Conservation (phyloP, 2,888 invertebrate species). For the Pterostichus madidus region DNA sequence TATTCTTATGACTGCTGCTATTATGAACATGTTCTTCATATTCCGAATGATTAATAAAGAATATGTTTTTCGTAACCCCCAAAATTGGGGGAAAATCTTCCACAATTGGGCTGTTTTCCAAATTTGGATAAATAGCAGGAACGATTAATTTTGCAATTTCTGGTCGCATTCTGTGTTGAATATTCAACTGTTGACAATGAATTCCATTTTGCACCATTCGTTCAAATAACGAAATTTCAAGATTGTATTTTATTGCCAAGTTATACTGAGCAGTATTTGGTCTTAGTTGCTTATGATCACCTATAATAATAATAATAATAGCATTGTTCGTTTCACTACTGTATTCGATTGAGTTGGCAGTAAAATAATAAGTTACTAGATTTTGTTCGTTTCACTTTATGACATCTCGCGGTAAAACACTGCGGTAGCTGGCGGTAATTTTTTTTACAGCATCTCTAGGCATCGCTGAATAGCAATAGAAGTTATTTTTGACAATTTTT, state of each 20-base stretch:
- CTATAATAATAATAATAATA: constrained; percentile 68
- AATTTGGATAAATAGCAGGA: constrained; percentile 65
- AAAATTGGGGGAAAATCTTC: constrained; percentile 57
- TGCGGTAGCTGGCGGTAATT: too few species aligned
- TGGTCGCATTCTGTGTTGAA: constrained; percentile 79
- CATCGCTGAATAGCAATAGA: too few species aligned
- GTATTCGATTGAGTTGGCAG: too few species aligned
- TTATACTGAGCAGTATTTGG: constrained; percentile 77
- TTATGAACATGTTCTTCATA: constrained; percentile 50
- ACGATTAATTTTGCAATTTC: constrained; percentile 72
- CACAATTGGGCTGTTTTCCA: constrained; percentile 61
- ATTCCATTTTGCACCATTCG: constrained; percentile 77
- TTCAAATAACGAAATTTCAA: constrained; percentile 80
- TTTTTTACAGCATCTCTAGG: too few species aligned
- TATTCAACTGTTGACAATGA: constrained; percentile 75
- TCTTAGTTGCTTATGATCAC: constrained; percentile 79
- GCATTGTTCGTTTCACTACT: too few species aligned
- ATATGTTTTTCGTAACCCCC: constrained; percentile 64
- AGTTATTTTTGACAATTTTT: too few species aligned
- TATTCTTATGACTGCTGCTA: constrained; percentile 60
- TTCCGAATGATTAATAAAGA: constrained; percentile 60
- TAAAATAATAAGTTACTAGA: too few species aligned
- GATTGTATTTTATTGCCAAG: constrained; percentile 76
- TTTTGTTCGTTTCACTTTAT: too few species aligned
- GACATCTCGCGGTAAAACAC: too few species aligned